Evolutionary conservation across 2,888 invertebrate genomes (phyloP).

Genomic region (Thecophora atra): DNA sequence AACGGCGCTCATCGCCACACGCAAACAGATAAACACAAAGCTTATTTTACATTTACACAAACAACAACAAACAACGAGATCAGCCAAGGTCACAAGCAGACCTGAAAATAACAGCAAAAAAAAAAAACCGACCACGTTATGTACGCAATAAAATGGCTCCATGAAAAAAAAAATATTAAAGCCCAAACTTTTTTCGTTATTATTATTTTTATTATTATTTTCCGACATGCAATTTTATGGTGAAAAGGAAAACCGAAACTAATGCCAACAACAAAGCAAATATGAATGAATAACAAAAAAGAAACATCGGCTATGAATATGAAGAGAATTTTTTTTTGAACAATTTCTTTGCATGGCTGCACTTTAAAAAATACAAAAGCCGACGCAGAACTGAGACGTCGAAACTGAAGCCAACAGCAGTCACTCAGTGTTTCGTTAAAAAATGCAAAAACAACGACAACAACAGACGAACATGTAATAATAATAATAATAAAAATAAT

Average conservation of each 20-base stretch:
- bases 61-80: slow-evolving; percentile 15
- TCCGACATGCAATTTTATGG: slow-evolving; percentile 11
- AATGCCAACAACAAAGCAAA: neutral
- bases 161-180: neutral
- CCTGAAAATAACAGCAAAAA: slow-evolving; percentile 13
- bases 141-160: neutral
- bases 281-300: neutral
- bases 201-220: slow-evolving; percentile 15
- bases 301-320: neutral
- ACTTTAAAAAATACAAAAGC: too few species aligned
- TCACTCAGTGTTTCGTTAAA: slow-evolving; percentile 28
- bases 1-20: neutral
- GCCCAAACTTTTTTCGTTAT: slow-evolving; percentile 8
- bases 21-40: neutral
- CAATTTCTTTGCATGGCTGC: slow-evolving; percentile 1
- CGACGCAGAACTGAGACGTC: too few species aligned
- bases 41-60: too few species aligned
- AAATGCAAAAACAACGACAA: slow-evolving; percentile 9
- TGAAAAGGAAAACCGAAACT: neutral
- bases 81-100: slow-evolving; percentile 30
- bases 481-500: slow-evolving; percentile 5
- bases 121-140: neutral
- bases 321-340: neutral
- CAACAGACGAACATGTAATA: neutral
- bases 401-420: too few species aligned